Base-by-base conservation (phyloP, 2,888 invertebrate species). In the Tetranychus piercei region DNA sequence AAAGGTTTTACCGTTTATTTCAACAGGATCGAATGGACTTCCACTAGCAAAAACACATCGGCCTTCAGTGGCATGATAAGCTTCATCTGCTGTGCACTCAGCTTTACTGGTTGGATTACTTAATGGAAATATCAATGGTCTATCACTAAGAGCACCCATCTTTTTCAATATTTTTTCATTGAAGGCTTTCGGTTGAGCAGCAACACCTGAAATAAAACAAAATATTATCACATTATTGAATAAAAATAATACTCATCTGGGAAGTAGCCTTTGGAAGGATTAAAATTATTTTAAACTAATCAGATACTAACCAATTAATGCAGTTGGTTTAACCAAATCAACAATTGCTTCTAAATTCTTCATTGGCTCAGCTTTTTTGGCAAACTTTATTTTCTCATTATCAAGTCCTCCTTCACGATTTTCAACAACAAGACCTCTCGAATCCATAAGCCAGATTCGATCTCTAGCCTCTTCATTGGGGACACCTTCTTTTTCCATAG, bases 61-160 rank as follows among this genome's bases (percentile, higher is more conserved):
- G 43, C 95, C 97, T 77, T 92, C 87, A 0, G 96, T 94, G 80
- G 89, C 84, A 67, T 83, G 86, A 84, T 96, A 99, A 5, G 96
- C 97, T 80, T 93, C 87, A 82, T 94, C 92, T n/a, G 99, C 99
- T n/a, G 99, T 97, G 82, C 99, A 99, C 84, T 99, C 99, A 0
- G 99, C 94, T 85, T 95, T 95, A 83, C 88, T 88, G 74, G 99
- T 99, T 74, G 99, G 99, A 86, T 99, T 99, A 82, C 96, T 96
- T 72, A 99, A 87, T 15, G 99, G 97, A 83, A 99, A 99, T 80
- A 99, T 92, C 77, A 99, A 88, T 2, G 99, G 99, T 74, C 86
- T 86, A 34, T 89, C 87, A 83, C 94, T 93, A 81, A 88, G 86
- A 74, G 85, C 85, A 18, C 87, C 93, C 96, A 99, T 95, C 81